Percentiles rank a stretch among this genome's conserved stretches.
These are phyloP conservation scores for Simalia tracyae DNA, from an alignment of 2,797 vertebrate genomes.

Conservation along the genomic window DNA sequence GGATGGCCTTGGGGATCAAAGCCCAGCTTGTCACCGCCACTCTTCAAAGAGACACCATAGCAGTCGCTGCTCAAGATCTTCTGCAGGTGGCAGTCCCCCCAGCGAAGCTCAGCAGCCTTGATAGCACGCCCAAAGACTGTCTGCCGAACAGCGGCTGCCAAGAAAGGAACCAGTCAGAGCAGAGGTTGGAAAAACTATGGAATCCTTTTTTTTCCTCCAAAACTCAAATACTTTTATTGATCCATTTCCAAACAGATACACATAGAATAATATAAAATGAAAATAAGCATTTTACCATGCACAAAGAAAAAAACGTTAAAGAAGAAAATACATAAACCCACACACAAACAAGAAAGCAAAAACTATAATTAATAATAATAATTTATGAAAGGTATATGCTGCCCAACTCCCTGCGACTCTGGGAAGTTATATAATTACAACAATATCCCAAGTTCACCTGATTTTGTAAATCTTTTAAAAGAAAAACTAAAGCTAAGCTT, in stretches of 20 bases:
- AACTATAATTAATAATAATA: background rate
- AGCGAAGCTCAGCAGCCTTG: conserved; percentile 66
- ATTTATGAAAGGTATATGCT: background rate
- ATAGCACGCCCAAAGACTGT: conserved; percentile 71
- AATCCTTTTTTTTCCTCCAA: background rate
- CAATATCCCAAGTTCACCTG: background rate
- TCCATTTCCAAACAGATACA: background rate
- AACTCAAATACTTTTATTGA: background rate
- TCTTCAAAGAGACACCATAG: conserved; percentile 54
- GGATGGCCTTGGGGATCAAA: conserved; percentile 72
- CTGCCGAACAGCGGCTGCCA: conserved; percentile 41
- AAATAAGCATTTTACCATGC: background rate
- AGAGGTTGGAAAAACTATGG: background rate
- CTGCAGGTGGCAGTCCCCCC: conserved; percentile 70
- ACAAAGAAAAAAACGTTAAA: background rate
- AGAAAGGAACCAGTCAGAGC: background rate
- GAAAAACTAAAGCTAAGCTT: background rate
- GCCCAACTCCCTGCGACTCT: background rate
- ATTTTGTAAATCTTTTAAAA: background rate
- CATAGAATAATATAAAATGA: background rate
- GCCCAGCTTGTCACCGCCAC: conserved; percentile 53
- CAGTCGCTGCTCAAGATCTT: conserved; percentile 64
- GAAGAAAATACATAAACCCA: background rate
- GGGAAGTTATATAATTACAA: background rate
- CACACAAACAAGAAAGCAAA: background rate